These are phyloP conservation scores for Osmerus eperlanus DNA, from an alignment of 2,113 vertebrate genomes.

Conservation along the genomic window DNA sequence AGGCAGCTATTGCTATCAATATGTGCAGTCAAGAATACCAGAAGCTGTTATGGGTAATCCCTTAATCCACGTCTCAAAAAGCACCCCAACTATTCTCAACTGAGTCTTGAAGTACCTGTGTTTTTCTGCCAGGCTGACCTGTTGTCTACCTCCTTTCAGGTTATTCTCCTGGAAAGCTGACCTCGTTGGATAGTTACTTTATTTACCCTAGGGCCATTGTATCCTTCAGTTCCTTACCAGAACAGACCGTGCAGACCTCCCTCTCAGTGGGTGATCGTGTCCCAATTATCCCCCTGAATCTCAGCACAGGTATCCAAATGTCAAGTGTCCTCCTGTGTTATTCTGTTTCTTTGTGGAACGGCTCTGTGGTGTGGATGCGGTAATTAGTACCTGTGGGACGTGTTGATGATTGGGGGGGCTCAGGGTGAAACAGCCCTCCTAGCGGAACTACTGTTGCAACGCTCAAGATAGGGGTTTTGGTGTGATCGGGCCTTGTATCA, in stretches of 20 bases:
- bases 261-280: conserved; percentile 55
- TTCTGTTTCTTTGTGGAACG: conserved; percentile 49
- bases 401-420: conserved; percentile 63
- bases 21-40: conserved; percentile 64
- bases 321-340: conserved; percentile 66
- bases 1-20: conserved; percentile 28
- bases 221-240: conserved; percentile 53
- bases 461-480: conserved; percentile 56
- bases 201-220: conserved; percentile 63
- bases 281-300: conserved; percentile 72
- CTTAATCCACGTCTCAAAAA: conserved; percentile 64
- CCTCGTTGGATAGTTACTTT: conserved; percentile 35
- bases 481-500: conserved; percentile 42
- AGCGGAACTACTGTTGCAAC: conserved; percentile 37
- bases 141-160: conserved; percentile 39
- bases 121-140: conserved; percentile 39
- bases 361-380: conserved; percentile 51
- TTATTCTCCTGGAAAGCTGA: conserved; percentile 58
- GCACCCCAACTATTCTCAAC: conserved; percentile 61
- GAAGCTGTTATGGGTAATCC: conserved; percentile 56
- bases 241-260: conserved; percentile 60
- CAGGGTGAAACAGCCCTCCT: conserved; percentile 59
- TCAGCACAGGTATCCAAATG: conserved; percentile 70
- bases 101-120: conserved; percentile 33
- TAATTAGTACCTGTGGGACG: conserved; percentile 79